Base-by-base conservation (phyloP, 2,888 invertebrate genomes). In the Lathronympha strigana region DNA sequence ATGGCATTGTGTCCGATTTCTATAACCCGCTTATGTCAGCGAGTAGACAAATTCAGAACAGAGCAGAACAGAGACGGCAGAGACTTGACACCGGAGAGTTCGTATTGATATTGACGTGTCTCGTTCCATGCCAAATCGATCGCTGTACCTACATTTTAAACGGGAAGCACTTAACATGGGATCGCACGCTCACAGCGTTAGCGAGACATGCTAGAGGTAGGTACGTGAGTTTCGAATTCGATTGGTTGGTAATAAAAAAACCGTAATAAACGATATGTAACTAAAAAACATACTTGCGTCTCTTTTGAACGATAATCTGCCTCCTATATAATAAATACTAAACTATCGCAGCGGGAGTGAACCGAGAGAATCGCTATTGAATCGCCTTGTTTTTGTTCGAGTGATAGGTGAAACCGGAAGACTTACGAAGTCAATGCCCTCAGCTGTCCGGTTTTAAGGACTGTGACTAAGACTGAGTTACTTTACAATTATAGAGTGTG, bases 371-470 rank as follows among this genome's bases (percentile, higher is more conserved):
- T 45, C 19, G 49, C 28, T 54, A 55, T 49, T 63, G 49, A 49
- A 55, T 55, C 38, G 64, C 19, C 28, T 19, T 58, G 40, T 58
- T 25, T 54, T 62, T 47, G 38, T 49, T 57, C 19, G n/a, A 57
- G 55, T 64, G 64, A 64, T 64, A 64, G 64, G 64, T 64, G 47
- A 66, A 61, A 54, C 66, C 66, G 66, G 66, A 66, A 66, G 66
- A 66, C 66, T 61, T 61, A 49, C 28, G 54, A 61, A 61, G 66
- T 66, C 66, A 66, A 66, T 54, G 66, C 66, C 66, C 66, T 33
- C 66, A 38, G 31, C 54, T 61, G 60, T 60, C 66, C 66, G 60
- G 66, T 49, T 54, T 66, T 53, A 61, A 66, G 66, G 66, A 66
- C 66, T 66, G 60, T 51, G 63, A 64, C 51, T 64, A 64, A 58